Base-by-base conservation (phyloP, 2,888 invertebrate species). In the Siphonodentalium dalli region DNA sequence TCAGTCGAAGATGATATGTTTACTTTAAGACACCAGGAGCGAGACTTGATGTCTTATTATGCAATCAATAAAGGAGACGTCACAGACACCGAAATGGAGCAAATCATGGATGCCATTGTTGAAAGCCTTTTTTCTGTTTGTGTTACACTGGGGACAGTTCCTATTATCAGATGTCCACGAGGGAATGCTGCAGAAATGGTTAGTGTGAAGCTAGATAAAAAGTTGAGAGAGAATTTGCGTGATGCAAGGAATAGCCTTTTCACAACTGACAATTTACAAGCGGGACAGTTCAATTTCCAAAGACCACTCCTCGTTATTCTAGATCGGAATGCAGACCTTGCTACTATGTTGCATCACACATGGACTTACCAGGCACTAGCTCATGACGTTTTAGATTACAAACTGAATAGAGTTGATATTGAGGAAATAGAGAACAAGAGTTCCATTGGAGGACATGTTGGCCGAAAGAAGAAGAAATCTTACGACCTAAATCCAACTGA, bases 321-420 rank as follows among this genome's bases (percentile, higher is more conserved):
- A 50, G 98, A 99, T 82, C 87, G 98, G 56, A 95, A 93, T 82
- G 86, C 96, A 63, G 98, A 98, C 81, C 88, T 99, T 87, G 96
- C 97, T 1, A 99, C 98, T 35, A 96, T 96, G 23, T 84, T 99
- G 56, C 98, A 98, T 85, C 99, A 99, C 82, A 97, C 99, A 0
- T 99, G 99, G 99, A 99, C 98, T 0, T 99, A 99, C 82, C 99
- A 99, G 52, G 98, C 99, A 1, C 83, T 99, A 48, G 90, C 93
- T 23, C 98, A 99, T 82, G 99, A 99, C 85, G 91, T 98, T 4
- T 82, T 99, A 75, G 93, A 96, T 75, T 85, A 97, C 66, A 89
- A 93, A 8, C 84, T 97, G 51, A 99, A 99, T 83, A 86, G 93
- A 61, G 87, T 92, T 0, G 86, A 88, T 37, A 87, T 91, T 13